A percentile compares a stretch with the other conserved stretches of the same genome.
phyloP scores from a whole-genome alignment of 2,797 vertebrate species.

The Ceyx erithaca region DNA sequence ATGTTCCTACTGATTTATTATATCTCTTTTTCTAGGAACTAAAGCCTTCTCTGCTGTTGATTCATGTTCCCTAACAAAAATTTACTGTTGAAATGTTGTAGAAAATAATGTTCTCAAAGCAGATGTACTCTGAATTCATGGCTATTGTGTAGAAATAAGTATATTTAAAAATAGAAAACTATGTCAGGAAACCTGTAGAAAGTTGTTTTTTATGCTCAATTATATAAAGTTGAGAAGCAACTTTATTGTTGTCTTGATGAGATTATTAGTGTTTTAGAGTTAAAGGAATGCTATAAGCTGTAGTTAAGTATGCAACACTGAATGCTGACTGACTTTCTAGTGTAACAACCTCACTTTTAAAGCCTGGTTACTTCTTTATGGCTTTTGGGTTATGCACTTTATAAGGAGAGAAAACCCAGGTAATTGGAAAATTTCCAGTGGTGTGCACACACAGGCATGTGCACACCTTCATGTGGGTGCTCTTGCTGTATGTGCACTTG shows the following conservation, averaged over 20 bases:
- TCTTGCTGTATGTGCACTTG: background rate
- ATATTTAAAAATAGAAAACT: background rate
- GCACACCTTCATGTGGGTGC: background rate
- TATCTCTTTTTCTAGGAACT: background rate
- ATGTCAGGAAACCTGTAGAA: background rate
- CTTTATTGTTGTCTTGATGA: background rate
- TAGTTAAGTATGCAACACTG: background rate
- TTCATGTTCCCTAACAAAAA: background rate
- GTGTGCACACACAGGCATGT: rapidly evolving
- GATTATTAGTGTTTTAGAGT: background rate
- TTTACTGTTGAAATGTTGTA: background rate
- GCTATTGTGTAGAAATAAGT: background rate
- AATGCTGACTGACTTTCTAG: background rate
- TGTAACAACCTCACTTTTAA: background rate
- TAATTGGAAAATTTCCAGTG: background rate
- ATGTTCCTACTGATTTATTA: background rate
- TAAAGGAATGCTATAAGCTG: background rate
- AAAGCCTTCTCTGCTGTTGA: background rate
- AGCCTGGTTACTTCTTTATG: background rate
- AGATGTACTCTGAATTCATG: background rate
- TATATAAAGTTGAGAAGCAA: background rate
- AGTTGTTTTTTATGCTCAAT: background rate
- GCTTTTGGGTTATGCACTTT: background rate
- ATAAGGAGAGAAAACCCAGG: background rate
- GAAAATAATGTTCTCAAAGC: background rate